Conservation (phyloP, 2,888 invertebrate species). For the Lumbricus terrestris region DNA sequence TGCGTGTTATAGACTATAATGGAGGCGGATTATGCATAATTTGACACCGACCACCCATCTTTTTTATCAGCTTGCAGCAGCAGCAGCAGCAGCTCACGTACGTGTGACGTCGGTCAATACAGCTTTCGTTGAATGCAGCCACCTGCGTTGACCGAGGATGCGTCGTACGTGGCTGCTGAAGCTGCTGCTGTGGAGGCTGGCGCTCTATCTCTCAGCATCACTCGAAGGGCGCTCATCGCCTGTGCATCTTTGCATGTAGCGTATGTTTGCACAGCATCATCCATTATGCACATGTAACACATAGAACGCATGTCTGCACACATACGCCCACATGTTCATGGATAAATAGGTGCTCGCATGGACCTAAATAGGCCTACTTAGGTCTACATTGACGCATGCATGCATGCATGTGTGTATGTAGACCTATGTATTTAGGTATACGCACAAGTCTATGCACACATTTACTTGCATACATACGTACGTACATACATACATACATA, state of each 20-base stretch:
- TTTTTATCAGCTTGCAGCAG: background rate
- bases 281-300: background rate
- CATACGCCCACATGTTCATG: slow-evolving; percentile 24
- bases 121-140: background rate
- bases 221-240: background rate
- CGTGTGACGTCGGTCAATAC: background rate
- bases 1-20: too few species aligned
- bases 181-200: background rate
- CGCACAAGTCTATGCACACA: too few species aligned
- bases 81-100: background rate
- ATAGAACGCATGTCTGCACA: background rate
- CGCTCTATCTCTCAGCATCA: background rate
- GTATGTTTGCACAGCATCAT: too few species aligned
- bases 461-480: slow-evolving; percentile 23
- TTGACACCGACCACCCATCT: background rate
- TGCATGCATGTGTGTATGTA: too few species aligned
- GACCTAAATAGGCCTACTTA: background rate
- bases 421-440: too few species aligned
- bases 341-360: background rate
- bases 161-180: too few species aligned
- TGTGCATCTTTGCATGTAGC: background rate
- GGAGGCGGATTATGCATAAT: too few species aligned
- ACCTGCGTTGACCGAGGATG: background rate
- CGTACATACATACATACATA: slow-evolving; percentile 22
- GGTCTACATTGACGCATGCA: slow-evolving; percentile 29